Conservation (phyloP, 2,113 vertebrate genomes). For the Platysteira castanea region DNA sequence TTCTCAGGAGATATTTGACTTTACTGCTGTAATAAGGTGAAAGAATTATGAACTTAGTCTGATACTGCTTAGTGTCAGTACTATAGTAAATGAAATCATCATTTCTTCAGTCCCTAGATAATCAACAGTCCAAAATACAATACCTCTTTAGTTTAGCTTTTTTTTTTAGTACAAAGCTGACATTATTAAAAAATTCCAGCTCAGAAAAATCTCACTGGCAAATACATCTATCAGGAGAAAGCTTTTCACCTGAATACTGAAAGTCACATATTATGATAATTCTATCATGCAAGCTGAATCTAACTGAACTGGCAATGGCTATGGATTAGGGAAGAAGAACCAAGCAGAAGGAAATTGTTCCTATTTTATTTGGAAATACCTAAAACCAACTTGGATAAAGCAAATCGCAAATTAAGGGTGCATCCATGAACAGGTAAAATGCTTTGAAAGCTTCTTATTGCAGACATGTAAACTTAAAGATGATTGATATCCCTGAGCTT, state of each 20-base stretch:
- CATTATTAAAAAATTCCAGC: neutral
- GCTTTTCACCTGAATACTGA: neutral
- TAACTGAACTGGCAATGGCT: neutral
- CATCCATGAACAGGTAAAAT: neutral
- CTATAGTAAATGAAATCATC: neutral
- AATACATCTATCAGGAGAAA: neutral
- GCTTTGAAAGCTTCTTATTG: neutral
- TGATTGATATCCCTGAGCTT: neutral
- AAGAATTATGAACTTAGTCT: neutral
- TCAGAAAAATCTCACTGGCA: neutral
- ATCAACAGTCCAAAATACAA: neutral
- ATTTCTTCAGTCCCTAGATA: neutral
- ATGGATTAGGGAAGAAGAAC: neutral
- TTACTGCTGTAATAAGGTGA: neutral
- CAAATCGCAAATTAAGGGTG: neutral
- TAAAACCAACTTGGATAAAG: neutral
- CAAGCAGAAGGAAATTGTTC: neutral
- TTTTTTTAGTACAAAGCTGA: neutral
- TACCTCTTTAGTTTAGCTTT: neutral
- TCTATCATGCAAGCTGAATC: neutral
- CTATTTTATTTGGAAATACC: neutral
- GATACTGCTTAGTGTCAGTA: neutral
- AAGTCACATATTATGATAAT: neutral
- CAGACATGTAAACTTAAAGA: neutral
- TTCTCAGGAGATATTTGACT: neutral